These are phyloP conservation scores for Bombus waltoni DNA, from an alignment of 1,140 invertebrate species.

Conservation along the genomic window DNA sequence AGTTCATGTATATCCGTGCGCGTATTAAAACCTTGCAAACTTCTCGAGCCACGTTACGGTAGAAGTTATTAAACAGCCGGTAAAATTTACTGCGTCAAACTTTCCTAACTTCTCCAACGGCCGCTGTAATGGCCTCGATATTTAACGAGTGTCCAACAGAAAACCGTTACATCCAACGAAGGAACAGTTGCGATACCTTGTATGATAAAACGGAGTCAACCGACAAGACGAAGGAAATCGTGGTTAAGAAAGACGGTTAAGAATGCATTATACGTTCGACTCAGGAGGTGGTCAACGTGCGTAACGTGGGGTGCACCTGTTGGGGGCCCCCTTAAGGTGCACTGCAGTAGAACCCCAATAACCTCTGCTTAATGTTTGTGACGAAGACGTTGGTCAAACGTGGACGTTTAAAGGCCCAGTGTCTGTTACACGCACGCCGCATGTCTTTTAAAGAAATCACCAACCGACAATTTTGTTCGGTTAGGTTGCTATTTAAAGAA, in stretches of 20 bases:
- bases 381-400: slow-evolving; percentile 68
- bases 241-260: slow-evolving; percentile 58
- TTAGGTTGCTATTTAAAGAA: neutral
- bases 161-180: slow-evolving; percentile 35
- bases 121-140: slow-evolving; percentile 21
- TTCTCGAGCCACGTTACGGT: slow-evolving; percentile 29
- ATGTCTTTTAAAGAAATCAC: slow-evolving; percentile 35
- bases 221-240: slow-evolving; percentile 33
- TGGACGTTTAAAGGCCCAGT: slow-evolving; percentile 68
- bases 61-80: slow-evolving; percentile 39
- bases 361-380: slow-evolving; percentile 30
- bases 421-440: neutral
- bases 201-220: slow-evolving; percentile 50
- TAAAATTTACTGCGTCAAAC: slow-evolving; percentile 32
- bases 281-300: slow-evolving; percentile 20
- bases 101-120: slow-evolving; percentile 30
- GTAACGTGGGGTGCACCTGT: slow-evolving; percentile 67
- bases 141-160: slow-evolving; percentile 23
- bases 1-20: neutral
- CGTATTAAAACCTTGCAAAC: slow-evolving; percentile 51
- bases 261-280: slow-evolving; percentile 66
- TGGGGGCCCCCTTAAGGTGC: slow-evolving; percentile 63
- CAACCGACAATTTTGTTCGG: neutral
- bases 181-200: slow-evolving; percentile 35
- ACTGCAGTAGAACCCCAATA: slow-evolving; percentile 30